Evolutionary conservation across 2,797 vertebrate species (phyloP).

Genomic region (Margarornis squamiger): DNA sequence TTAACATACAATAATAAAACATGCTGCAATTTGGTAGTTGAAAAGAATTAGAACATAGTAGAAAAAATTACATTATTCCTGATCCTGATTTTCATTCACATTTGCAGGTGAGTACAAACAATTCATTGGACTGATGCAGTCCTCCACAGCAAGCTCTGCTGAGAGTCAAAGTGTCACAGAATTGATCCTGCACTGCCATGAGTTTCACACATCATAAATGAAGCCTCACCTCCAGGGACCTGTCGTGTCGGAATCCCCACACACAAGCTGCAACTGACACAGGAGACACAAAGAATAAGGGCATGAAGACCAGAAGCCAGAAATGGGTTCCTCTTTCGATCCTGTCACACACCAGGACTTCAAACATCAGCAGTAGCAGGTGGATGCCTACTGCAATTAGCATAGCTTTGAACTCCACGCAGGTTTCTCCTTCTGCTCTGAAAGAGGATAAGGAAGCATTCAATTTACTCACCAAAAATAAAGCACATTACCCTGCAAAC

Average conservation of each 20-base stretch:
- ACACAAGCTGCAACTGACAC: conserved; percentile 97
- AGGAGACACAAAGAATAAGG: conserved; percentile 95
- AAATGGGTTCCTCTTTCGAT: conserved; percentile 89
- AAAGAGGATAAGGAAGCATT: conserved; percentile 28
- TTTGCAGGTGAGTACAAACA: not conserved
- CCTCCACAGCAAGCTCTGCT: not conserved
- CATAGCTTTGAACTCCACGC: conserved; percentile 99
- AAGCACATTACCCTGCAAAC: not conserved
- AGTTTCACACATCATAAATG: accelerated
- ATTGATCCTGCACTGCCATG: not conserved
- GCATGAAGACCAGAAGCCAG: conserved; percentile 99
- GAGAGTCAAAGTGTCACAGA: not conserved
- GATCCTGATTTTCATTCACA: not conserved
- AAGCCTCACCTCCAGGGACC: conserved; percentile 90
- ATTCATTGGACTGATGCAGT: not conserved
- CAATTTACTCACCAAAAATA: not conserved
- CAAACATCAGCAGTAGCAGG: conserved; percentile 93
- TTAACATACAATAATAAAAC: not conserved
- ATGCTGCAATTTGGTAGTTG: not conserved
- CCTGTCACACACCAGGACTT: conserved; percentile 95
- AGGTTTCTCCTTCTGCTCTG: conserved; percentile 98
- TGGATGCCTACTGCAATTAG: conserved; percentile 96
- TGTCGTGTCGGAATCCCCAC: conserved; percentile 97
- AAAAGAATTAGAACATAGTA: not conserved
- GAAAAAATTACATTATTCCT: not conserved